Base-by-base conservation (phyloP, 2,797 vertebrate genomes). In the Sardinella longiceps region DNA sequence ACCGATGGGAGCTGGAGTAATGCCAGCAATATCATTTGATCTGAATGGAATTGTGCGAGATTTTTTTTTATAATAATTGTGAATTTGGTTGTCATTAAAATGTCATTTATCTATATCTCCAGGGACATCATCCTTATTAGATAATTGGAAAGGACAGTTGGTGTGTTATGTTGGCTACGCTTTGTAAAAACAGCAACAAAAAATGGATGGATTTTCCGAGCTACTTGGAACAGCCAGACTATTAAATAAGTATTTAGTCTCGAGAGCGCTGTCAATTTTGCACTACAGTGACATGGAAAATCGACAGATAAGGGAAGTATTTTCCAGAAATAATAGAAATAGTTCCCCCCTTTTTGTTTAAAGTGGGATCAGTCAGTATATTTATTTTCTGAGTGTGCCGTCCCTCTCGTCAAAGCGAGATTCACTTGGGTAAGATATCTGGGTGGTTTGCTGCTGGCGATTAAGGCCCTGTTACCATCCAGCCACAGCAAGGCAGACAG, bases 381-480 rank as follows among this genome's bases (percentile, higher is more conserved):
- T 77, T n/a, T 39, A 33, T 77, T 77, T 9, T 23, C 6, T 77
- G 15, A 43, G 18, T 39, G 70, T 43, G 33, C 9, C 18, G 37
- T 2, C 37, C 2, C 28, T 37, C 70, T 77, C 18, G 18, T 43
- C 70, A 77, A 77, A 43, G 15, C 37, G 70, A 23, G 37, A 37
- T 77, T 20, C 70, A 43, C 70, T 39, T 74, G 30, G 14, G 66
- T 5, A 4, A 74, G 66, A 18, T 39, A 30, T 74, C 10, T 77
- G 30, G 37, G 70, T 77, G 14, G 70, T 10, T 77, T 77, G 70
- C 70, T 77, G 70, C 70, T 77, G 70, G 70, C 70, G 70, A 43
- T 77, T 77, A 77, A 77, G 70, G 70, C 70, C 70, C 70, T 77
- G 33, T 20, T 74, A 43, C 70, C 37, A 43, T 77, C 37, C 37